These are phyloP conservation scores for Cirrhinus molitorella DNA, from an alignment of 2,797 vertebrate species.

Conservation along the genomic window DNA sequence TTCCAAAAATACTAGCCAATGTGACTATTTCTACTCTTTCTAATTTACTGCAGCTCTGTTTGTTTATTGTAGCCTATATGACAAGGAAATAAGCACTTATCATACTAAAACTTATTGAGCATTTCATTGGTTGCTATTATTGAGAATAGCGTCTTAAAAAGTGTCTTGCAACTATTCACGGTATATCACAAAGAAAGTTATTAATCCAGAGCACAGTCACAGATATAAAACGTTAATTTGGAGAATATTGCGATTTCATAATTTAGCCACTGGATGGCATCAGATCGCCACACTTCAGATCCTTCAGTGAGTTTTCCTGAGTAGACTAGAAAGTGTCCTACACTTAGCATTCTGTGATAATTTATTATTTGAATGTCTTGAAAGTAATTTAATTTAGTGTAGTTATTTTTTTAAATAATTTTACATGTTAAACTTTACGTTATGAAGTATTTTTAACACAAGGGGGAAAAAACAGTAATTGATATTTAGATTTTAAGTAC, in stretches of 20 bases:
- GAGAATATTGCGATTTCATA: background rate
- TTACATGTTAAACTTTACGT: background rate
- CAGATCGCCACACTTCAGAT: background rate
- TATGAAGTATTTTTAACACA: background rate
- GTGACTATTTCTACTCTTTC: background rate
- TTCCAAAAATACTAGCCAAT: too few relatives aligned
- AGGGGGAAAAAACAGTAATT: background rate
- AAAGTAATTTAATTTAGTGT: background rate
- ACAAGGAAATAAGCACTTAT: background rate
- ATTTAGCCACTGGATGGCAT: conserved; percentile 21
- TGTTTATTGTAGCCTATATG: background rate
- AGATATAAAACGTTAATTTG: background rate
- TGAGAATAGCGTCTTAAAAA: too few relatives aligned
- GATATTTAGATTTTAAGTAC: too few relatives aligned
- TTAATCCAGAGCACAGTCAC: background rate
- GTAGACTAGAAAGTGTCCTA: background rate
- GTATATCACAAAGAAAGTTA: background rate
- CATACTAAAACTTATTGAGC: background rate
- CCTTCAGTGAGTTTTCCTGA: background rate
- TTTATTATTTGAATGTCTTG: background rate
- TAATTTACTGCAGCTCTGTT: background rate
- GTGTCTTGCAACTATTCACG: background rate
- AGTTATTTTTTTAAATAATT: background rate
- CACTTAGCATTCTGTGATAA: background rate
- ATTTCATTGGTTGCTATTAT: background rate